phyloP scores from a whole-genome alignment of 1,140 invertebrate species.

The Bombus waltoni region DNA sequence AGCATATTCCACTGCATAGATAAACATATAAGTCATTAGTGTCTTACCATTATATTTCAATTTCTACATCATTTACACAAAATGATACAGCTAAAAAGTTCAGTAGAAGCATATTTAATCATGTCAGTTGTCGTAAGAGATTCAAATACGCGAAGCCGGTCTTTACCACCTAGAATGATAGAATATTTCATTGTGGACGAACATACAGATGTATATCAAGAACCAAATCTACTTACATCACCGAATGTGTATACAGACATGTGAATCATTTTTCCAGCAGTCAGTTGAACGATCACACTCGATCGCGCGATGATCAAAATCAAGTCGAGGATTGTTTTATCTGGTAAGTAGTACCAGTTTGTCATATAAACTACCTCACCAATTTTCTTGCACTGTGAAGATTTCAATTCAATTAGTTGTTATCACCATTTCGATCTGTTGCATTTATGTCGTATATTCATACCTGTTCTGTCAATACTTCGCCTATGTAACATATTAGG shows the following conservation, averaged over 20 bases:
- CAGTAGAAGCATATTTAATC: background rate
- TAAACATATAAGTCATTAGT: too few relatives aligned
- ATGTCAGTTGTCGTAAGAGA: conserved; percentile 13
- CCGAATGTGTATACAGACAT: conserved; percentile 66
- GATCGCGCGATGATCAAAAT: conserved; percentile 66
- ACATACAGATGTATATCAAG: too few relatives aligned
- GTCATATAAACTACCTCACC: conserved; percentile 65
- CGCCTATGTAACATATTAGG: conserved; percentile 70
- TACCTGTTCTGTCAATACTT: conserved; percentile 64
- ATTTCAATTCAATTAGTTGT: background rate
- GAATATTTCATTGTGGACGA: too few relatives aligned
- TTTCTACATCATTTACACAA: too few relatives aligned
- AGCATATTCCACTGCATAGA: too few relatives aligned
- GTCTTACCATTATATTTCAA: too few relatives aligned
- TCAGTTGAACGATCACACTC: conserved; percentile 55
- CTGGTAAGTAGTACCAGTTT: conserved; percentile 66
- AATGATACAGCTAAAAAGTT: too few relatives aligned
- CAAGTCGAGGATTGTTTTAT: conserved; percentile 50
- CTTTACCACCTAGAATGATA: conserved; percentile 62
- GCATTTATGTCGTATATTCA: too few relatives aligned
- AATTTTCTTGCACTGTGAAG: conserved; percentile 61
- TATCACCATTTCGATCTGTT: background rate
- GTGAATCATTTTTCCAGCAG: conserved; percentile 66
- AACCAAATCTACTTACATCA: conserved; percentile 55
- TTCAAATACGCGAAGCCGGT: conserved; percentile 52